Evolutionary conservation across 1,140 invertebrate genomes (phyloP).

Genomic region (Dreissena polymorpha): DNA sequence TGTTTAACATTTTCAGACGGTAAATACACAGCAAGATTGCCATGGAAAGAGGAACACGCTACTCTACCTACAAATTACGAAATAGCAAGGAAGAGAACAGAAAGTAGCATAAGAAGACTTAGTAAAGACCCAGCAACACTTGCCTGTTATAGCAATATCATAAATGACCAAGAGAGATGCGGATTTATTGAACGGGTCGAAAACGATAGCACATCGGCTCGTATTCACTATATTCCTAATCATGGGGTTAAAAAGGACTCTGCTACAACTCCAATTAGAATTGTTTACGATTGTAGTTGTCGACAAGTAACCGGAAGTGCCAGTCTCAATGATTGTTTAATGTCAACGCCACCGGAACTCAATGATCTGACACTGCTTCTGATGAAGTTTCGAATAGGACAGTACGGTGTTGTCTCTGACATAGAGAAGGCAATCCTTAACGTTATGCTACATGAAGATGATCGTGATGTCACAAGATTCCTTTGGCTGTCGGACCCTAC

Average conservation of each 20-base stretch:
- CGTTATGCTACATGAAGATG: constrained; percentile 8
- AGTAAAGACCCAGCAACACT: constrained; percentile 36
- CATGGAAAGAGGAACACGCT: constrained; percentile 48
- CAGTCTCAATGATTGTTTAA: constrained; percentile 18
- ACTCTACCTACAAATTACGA: constrained; percentile 14
- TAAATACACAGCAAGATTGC: constrained; percentile 43
- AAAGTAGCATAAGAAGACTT: constrained; percentile 28
- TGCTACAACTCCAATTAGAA: constrained; percentile 48
- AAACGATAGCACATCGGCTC: neutral
- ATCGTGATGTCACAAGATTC: constrained; percentile 22
- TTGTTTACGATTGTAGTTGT: constrained; percentile 56
- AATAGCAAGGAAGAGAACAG: constrained; percentile 19
- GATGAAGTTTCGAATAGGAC: neutral
- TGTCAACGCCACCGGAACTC: constrained; percentile 4
- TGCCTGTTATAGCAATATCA: constrained; percentile 29
- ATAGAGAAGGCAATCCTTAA: constrained; percentile 21
- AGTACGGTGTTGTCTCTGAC: constrained; percentile 9
- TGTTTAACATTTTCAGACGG: constrained; percentile 26
- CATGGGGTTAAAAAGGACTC: constrained; percentile 56
- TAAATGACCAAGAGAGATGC: constrained; percentile 33
- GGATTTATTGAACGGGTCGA: constrained; percentile 42
- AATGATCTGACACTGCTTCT: constrained; percentile 5
- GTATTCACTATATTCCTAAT: constrained; percentile 37
- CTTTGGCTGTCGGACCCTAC: constrained; percentile 56
- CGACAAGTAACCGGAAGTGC: neutral